Base-by-base conservation (phyloP, 1,140 invertebrate species). In the Drosophila kanapiae region DNA sequence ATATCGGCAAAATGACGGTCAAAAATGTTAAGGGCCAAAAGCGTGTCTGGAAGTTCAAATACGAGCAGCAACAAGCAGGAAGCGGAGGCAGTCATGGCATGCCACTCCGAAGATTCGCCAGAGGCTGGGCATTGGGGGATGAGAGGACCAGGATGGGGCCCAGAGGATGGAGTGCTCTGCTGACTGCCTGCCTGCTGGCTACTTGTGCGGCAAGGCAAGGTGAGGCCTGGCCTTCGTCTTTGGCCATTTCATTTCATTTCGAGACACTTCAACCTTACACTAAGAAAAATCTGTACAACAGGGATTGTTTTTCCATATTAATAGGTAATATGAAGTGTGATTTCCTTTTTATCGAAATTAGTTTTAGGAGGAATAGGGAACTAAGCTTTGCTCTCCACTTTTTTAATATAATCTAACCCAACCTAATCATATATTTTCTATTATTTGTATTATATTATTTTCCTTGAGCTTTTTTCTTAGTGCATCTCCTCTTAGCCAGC, bases 1-100 rank as follows among this genome's bases (percentile, higher is more conserved):
- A 90, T 88, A 88, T 88, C 80, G 77, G 77, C 84, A 65, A 88
- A 88, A 88, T 88, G 88, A 91, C 88, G 83, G 84, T 91, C 82
- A 88, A 87, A 79, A 91, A 88, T 80, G 88, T 85, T 91, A 91
- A 91, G 88, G 88, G 88, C 88, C 88, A 91, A 91, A 84, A 91
- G 88, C 88, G 88, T 91, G 88, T 88, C 84, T 84, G 71, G 65
- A 85, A 91, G 88, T 91, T 91, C 88, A 91, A 91, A 78, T 91
- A 80, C 74, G 60, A 83, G 72, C 75, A 78, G 62, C 49, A 68
- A 78, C 69, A 72, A 74, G 70, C 67, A 72, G 71, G 53, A 68
- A 65, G 80, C 80, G 62, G 56, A 63, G 57, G 76, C 63, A 49
- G 69, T 65, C 75, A 63, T 79, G 61, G 78, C 78, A 86, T 68